A percentile compares a stretch with the other conserved stretches of the same genome.
phyloP scores from a whole-genome alignment of 2,888 invertebrate species.

The Drosophila mulleri region DNA sequence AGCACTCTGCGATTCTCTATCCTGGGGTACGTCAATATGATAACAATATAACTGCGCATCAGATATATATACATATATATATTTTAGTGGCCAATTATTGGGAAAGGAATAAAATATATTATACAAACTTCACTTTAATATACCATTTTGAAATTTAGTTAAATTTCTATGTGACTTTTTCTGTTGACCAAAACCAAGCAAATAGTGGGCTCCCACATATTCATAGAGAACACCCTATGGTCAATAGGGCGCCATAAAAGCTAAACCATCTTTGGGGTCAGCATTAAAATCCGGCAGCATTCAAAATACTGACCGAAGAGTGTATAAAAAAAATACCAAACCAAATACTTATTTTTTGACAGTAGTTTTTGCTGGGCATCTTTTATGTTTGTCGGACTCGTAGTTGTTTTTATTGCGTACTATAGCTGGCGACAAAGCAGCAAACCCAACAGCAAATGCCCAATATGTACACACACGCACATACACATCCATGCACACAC shows the following conservation, averaged over 20 bases:
- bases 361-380: constrained; percentile 64
- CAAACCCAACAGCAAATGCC: constrained; percentile 45
- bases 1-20: constrained; percentile 10
- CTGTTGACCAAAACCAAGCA: constrained; percentile 21
- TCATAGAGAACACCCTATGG: constrained; percentile 44
- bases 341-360: constrained; percentile 59
- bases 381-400: constrained; percentile 51
- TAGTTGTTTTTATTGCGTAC: constrained; percentile 62
- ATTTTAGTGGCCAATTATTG: neutral
- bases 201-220: constrained; percentile 15
- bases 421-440: constrained; percentile 62
- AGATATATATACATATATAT: constrained; percentile 1
- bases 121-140: neutral
- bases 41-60: constrained; percentile 20
- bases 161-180: neutral
- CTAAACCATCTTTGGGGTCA: constrained; percentile 53
- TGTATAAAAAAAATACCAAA: constrained; percentile 52
- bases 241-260: constrained; percentile 44
- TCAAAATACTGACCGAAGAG: constrained; percentile 59
- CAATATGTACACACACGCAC: constrained; percentile 35
- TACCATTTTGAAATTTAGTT: no score
- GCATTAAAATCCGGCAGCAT: constrained; percentile 54
- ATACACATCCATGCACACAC: constrained; percentile 10
- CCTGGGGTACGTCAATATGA: constrained; percentile 23
- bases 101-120: neutral